Evolutionary conservation across 92 coral and sea anemone species (phyloP), one percentile per base, ranked within the genome.

Genomic region (Nematostella vectensis): DNA sequence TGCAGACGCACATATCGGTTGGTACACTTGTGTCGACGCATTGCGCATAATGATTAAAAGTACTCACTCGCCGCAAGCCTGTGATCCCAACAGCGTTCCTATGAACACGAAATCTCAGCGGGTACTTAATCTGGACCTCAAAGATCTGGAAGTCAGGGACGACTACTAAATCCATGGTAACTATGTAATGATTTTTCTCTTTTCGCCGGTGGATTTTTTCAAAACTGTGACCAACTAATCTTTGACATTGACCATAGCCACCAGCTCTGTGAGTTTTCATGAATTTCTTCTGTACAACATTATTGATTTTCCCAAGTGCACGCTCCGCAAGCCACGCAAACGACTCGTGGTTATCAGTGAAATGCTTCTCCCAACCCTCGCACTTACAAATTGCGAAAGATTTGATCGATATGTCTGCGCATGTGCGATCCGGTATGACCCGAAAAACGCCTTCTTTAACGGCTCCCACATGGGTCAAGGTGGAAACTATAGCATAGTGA

Each of bases 121-220:
- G 74, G 47, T 77, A 83, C 26, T 38, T 85, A 30, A 82, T 58
- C 50, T 85, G 95, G 21, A 74, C 78, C 69, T 85, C 89, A 44
- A 89, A 89, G 47, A 80, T 82, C 48, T 81, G 88, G 17, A 56
- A 53, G 26, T 44, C 65, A 50, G 97, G 97, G 2, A 62, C 64
- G 3, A 89, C 95, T 3, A 80, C 66, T 18, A 89, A 30, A 28
- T 89, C 97, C 94, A 89, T 85, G 2, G 97, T 89, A 19, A 87
- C 67, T 1, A 87, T 57, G 40, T 73, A 71, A 11, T 45, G 54
- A 11, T 52, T 52, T n/a, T 58, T 61, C 13, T 71, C 85, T 30
- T 38, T 43, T n/a, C 89, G 80, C 27, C 83, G 65, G 20, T 95
- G 83, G 42, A 85, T 74, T 65, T 89, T 89, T 47, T 73, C 65